Conservation (phyloP, 2,113 vertebrate genomes). For the Macrotis lagotis region DNA sequence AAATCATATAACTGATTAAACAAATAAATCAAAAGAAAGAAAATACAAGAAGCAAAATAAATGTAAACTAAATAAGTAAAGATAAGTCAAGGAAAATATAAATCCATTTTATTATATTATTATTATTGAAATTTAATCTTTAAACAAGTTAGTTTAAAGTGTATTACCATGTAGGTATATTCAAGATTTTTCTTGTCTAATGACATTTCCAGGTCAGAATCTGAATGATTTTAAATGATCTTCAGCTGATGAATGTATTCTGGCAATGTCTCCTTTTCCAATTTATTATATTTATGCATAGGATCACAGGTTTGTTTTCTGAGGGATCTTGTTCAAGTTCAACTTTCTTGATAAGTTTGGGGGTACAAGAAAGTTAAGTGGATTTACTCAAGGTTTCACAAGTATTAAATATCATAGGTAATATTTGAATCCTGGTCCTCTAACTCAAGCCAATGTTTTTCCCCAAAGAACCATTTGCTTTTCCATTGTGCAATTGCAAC, state of each 20-base stretch:
- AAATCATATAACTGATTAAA: not conserved
- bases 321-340: not conserved
- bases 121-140: not conserved
- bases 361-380: not conserved
- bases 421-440: not conserved
- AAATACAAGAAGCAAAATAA: not conserved
- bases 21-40: not conserved
- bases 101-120: not conserved
- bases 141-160: not conserved
- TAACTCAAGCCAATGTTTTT: not conserved
- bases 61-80: not conserved
- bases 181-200: not conserved
- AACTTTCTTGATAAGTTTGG: not conserved
- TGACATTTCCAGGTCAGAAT: not conserved
- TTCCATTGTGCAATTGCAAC: not conserved
- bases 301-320: not conserved
- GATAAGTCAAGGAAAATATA: not conserved
- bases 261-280: not conserved
- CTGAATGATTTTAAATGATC: not conserved
- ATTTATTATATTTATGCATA: not conserved
- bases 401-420: not conserved
- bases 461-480: not conserved
- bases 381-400: not conserved
- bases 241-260: not conserved
- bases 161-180: not conserved